These are phyloP conservation scores for Nettapus auritus DNA, from an alignment of 2,113 vertebrate genomes.

Conservation along the genomic window DNA sequence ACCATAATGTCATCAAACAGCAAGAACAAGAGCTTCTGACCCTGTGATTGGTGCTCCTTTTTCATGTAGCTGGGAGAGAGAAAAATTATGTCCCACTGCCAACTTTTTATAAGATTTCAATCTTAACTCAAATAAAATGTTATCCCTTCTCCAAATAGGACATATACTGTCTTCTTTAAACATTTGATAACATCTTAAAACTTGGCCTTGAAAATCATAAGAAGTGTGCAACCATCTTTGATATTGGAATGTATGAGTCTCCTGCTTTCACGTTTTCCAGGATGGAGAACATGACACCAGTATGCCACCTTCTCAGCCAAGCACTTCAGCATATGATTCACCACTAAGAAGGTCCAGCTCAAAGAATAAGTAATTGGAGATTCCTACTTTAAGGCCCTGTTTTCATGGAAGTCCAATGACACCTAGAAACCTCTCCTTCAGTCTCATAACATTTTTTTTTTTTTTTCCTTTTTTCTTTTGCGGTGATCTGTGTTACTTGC, in stretches of 20 bases:
- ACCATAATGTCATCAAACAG: neutral
- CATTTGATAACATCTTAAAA: neutral
- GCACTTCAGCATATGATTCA: neutral
- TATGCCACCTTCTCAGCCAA: neutral
- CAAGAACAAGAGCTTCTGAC: neutral
- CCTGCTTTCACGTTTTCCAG: neutral
- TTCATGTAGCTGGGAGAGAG: neutral
- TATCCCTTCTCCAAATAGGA: neutral
- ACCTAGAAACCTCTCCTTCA: neutral
- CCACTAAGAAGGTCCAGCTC: neutral
- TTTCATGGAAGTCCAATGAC: too few species aligned
- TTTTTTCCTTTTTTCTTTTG: neutral
- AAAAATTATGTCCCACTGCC: neutral
- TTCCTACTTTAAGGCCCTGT: neutral
- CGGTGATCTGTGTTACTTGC: neutral
- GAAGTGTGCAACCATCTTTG: neutral
- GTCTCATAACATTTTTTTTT: neutral
- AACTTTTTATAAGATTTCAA: neutral
- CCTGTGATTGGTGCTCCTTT: neutral
- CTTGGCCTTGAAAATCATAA: neutral
- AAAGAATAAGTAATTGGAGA: neutral
- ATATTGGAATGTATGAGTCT: fast-evolving
- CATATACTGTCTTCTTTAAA: neutral
- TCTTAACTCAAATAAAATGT: neutral
- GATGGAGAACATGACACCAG: neutral